A percentile compares a stretch with the other conserved stretches of the same genome.
Evolutionary conservation across 2,797 vertebrate genomes (phyloP).

Genomic region (Podarcis lilfordi): DNA sequence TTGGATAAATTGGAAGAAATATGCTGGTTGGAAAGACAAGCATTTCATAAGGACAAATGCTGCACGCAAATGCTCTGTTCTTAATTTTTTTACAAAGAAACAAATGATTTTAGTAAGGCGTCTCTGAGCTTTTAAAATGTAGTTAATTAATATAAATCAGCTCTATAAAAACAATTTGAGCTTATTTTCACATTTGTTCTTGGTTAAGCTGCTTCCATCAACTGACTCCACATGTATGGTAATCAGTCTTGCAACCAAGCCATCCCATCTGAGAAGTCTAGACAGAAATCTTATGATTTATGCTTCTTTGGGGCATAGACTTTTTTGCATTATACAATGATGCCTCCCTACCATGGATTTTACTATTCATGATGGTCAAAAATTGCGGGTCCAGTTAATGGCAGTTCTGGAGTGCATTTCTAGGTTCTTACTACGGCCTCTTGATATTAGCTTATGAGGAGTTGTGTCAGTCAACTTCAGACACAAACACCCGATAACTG

Average conservation of each 20-base stretch:
- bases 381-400: background rate
- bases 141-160: slow-evolving; percentile 81
- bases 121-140: slow-evolving; percentile 69
- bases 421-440: background rate
- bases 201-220: slow-evolving; percentile 76
- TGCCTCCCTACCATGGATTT: background rate
- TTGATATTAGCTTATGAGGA: background rate
- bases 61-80: slow-evolving; percentile 69
- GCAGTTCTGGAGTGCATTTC: background rate
- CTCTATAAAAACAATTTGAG: slow-evolving; percentile 73
- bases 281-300: slow-evolving; percentile 70
- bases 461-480: background rate
- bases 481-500: background rate
- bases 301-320: slow-evolving; percentile 52
- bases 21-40: slow-evolving; percentile 62
- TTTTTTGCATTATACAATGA: slow-evolving; percentile 41
- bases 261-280: slow-evolving; percentile 63
- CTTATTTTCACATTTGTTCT: slow-evolving; percentile 83
- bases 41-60: slow-evolving; percentile 59
- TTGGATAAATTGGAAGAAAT: slow-evolving; percentile 49
- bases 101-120: slow-evolving; percentile 64
- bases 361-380: background rate
- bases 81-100: slow-evolving; percentile 72
- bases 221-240: slow-evolving; percentile 78
- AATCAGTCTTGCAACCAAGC: slow-evolving; percentile 75